These are phyloP conservation scores for Amphiprion ocellaris DNA, from an alignment of 2,113 vertebrate genomes.

Conservation along the genomic window DNA sequence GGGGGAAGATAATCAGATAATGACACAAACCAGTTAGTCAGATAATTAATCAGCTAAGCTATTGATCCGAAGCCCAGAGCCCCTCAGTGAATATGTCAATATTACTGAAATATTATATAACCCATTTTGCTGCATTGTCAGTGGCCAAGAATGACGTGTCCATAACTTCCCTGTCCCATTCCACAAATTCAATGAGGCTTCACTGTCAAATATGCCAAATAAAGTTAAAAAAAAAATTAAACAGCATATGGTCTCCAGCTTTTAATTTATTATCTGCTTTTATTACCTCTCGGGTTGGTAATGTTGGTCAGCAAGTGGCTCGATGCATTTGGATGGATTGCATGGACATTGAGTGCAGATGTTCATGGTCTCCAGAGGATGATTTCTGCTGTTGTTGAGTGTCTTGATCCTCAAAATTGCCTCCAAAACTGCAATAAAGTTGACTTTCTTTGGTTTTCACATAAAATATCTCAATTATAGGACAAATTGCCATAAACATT, in stretches of 20 bases:
- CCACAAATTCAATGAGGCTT: not conserved
- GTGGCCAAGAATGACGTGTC: not conserved
- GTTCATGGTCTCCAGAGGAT: not conserved
- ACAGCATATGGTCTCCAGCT: not conserved
- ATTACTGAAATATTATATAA: slow-evolving; percentile 21
- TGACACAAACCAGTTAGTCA: slow-evolving; percentile 48
- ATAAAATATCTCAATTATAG: not conserved
- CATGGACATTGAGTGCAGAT: not conserved
- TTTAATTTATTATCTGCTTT: too few species aligned
- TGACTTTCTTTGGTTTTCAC: not conserved
- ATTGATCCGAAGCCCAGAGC: slow-evolving; percentile 27
- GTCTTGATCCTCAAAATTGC: not conserved
- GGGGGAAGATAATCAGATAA: slow-evolving; percentile 40
- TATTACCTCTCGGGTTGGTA: too few species aligned
- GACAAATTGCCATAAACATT: too few species aligned
- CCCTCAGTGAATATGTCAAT: slow-evolving; percentile 44
- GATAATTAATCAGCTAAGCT: slow-evolving; percentile 46
- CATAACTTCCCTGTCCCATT: not conserved
- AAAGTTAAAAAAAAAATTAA: not conserved
- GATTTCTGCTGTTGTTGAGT: too few species aligned
- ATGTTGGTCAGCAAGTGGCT: not conserved
- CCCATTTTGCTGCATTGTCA: slow-evolving; percentile 3
- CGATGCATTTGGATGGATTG: not conserved
- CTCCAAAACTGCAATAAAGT: not conserved
- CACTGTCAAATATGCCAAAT: not conserved